A percentile compares a stretch with the other conserved stretches of the same genome.
Evolutionary conservation across 2,113 vertebrate species (phyloP).

Genomic region (Nematolebias whitei): DNA sequence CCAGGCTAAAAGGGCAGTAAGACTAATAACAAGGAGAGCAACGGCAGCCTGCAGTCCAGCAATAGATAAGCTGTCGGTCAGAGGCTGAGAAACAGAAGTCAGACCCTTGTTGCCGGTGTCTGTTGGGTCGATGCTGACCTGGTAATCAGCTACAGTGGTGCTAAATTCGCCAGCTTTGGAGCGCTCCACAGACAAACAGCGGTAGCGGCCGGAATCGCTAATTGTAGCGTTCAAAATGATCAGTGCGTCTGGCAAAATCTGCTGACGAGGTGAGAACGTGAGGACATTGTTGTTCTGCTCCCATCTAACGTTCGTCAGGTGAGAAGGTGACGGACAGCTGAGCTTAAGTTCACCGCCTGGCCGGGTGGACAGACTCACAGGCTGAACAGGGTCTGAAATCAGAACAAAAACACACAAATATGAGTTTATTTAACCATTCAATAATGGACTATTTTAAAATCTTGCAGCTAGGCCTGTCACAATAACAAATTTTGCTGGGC

Average conservation of each 20-base stretch:
- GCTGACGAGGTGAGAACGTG: slow-evolving; percentile 21
- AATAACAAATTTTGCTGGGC: too few species aligned
- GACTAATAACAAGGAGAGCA: slow-evolving; percentile 47
- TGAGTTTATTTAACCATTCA: background rate
- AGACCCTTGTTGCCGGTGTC: accelerated
- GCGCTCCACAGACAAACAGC: slow-evolving; percentile 73
- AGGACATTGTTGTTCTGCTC: slow-evolving; percentile 24
- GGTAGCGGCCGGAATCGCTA: slow-evolving; percentile 63
- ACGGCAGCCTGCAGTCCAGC: slow-evolving; percentile 44
- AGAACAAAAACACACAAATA: background rate
- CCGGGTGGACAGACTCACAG: slow-evolving; percentile 24
- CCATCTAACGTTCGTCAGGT: slow-evolving; percentile 73
- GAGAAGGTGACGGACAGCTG: slow-evolving; percentile 67
- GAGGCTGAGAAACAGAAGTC: background rate
- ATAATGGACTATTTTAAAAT: background rate
- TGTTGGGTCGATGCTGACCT: slow-evolving; percentile 28
- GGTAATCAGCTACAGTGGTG: slow-evolving; percentile 44
- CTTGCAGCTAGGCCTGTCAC: too few species aligned
- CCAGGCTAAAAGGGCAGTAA: slow-evolving; percentile 72
- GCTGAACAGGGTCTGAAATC: slow-evolving; percentile 61
- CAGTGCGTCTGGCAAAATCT: slow-evolving; percentile 60
- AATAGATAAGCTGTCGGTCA: slow-evolving; percentile 20
- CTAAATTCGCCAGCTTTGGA: slow-evolving; percentile 49
- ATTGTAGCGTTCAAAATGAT: slow-evolving; percentile 64
- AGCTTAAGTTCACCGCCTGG: slow-evolving; percentile 64